These are phyloP conservation scores for Coronaproctus castanopsis DNA, from an alignment of 2,888 invertebrate genomes.

Conservation along the genomic window DNA sequence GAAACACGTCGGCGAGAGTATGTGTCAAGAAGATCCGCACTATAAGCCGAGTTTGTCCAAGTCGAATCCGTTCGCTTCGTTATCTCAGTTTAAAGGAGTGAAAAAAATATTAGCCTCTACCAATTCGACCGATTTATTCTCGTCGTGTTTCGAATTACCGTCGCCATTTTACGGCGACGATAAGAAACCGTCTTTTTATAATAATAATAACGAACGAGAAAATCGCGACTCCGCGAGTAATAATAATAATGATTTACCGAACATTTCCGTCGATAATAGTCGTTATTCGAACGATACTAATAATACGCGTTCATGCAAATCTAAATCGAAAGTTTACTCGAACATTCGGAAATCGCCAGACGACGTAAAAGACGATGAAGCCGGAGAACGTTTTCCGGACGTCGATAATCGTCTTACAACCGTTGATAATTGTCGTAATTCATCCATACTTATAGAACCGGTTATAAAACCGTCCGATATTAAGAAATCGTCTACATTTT, in stretches of 20 bases:
- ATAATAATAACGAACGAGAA: neutral
- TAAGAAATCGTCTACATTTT: conserved; percentile 7
- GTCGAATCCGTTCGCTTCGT: conserved; percentile 50
- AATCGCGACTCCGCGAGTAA: conserved; percentile 3
- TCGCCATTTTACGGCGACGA: conserved; percentile 32
- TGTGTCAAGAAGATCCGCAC: conserved; percentile 65
- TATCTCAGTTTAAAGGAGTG: conserved; percentile 57
- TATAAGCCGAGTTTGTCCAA: conserved; percentile 44
- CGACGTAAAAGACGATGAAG: too few species aligned
- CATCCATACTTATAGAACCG: conserved; percentile 19
- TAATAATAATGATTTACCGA: too few species aligned
- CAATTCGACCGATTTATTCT: conserved; percentile 38
- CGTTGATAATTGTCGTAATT: conserved; percentile 6
- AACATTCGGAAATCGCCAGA: too few species aligned
- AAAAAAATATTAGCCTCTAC: conserved; percentile 47
- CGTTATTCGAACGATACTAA: too few species aligned
- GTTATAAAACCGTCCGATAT: conserved; percentile 20
- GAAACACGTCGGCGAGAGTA: conserved; percentile 55
- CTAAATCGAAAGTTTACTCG: too few species aligned
- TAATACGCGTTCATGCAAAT: too few species aligned
- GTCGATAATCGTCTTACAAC: too few species aligned
- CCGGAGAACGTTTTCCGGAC: too few species aligned
- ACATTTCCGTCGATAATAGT: too few species aligned
- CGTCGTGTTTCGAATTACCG: conserved; percentile 55
- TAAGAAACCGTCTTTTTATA: conserved; percentile 8